Percentiles rank a stretch among this genome's conserved stretches.
Evolutionary conservation across 2,113 vertebrate species (phyloP).

Genomic region (rabbit (Oryctolagus cuniculus)): DNA sequence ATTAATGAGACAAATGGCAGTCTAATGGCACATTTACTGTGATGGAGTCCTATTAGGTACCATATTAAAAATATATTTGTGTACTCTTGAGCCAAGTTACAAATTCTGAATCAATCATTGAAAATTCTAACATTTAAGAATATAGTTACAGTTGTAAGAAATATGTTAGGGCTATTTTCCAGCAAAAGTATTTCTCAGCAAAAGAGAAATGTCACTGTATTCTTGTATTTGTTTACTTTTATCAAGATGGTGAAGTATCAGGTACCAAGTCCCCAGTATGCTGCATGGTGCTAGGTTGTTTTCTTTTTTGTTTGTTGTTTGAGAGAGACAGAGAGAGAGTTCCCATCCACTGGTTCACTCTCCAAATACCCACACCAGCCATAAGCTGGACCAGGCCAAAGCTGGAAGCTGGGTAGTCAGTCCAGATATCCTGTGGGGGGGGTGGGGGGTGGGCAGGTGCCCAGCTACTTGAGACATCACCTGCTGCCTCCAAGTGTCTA

Average conservation of each 20-base stretch:
- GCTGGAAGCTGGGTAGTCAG: no score
- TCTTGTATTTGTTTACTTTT: not conserved
- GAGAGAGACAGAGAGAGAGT: no score
- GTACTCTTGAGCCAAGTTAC: constrained; percentile 21
- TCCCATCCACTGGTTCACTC: no score
- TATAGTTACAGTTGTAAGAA: not conserved
- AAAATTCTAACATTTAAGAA: constrained; percentile 15
- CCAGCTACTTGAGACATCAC: no score
- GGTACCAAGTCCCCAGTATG: not conserved
- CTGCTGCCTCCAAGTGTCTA: no score
- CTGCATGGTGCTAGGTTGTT: not conserved
- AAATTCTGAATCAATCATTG: constrained; percentile 44
- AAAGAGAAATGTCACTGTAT: not conserved
- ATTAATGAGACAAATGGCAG: constrained; percentile 28
- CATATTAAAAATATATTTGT: constrained; percentile 19
- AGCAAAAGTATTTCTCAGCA: not conserved
- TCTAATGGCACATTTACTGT: not conserved
- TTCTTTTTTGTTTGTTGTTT: no score
- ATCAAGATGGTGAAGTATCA: not conserved
- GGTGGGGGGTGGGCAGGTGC: no score
- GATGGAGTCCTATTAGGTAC: not conserved
- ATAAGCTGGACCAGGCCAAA: no score
- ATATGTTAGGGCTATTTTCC: not conserved
- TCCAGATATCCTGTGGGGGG: no score
- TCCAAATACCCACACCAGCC: no score